Base-by-base conservation (phyloP, 2,888 invertebrate species). In the Pyrgus malvae region DNA sequence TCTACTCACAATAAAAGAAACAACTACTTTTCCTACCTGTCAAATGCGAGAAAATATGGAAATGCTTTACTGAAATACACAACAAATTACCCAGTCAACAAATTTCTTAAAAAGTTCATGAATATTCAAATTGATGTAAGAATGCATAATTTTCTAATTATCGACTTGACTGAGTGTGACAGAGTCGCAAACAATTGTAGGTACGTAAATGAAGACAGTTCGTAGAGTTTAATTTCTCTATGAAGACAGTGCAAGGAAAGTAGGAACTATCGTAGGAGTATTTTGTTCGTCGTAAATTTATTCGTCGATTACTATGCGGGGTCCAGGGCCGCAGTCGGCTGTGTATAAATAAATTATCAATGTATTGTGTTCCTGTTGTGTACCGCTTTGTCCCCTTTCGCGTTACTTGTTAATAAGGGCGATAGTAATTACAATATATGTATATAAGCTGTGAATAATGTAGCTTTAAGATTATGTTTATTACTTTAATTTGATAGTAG, bases 301-400 rank as follows among this genome's bases (percentile, higher is more conserved):
- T 38, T 38, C 37, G 19, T 19, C 37, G 37, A 38, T 19, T 19
- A 38, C 37, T 38, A 38, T 38, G 37, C 37, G 37, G 19, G 23
- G 17, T 19, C 37, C 37, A 38, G 37, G n/a, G 37, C 19, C n/a
- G 35, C 6, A 27, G 27, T 27, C 2, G 27, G 27, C 2, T 8
- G 2, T 9, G 3, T 38, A 0, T 38, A 19, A 16, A 6, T 35
- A 35, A 19, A 38, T 38, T 38, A 38, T 38, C 11, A 21, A 38
- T 17, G 19, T 35, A 35, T 35, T 35, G 35, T 35, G 35, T 33
- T 16, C n/a, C 38, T 19, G 6, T 23, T 23, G 38, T 2, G 14
- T 35, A 16, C 14, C 6, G 14, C 16, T 37, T 17, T 12, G 14
- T 37, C 17, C 12, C 16, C 9, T 37, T 37, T 33, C 14, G n/a